Evolutionary conservation across 2,113 vertebrate genomes (phyloP), one percentile per base, ranked within the genome.

Genomic region (Acanthochromis polyacanthus): DNA sequence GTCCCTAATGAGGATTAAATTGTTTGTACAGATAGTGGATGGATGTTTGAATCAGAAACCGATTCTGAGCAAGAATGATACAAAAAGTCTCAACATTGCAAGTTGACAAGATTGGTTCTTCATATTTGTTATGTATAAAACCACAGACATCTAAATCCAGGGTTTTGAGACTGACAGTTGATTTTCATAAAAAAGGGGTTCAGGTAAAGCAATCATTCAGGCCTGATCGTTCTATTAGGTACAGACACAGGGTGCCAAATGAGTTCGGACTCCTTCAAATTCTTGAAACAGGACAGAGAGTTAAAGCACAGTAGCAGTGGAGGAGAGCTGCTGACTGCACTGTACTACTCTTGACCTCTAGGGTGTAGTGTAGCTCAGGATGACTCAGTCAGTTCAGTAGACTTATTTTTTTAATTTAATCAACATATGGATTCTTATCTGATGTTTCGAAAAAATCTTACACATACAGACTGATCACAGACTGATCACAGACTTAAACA

Each of bases 311-410:
- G 50, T 20, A 7, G 15, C 28, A 43, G 28, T 16, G 30, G 30
- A 30, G 30, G 30, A 32, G 4, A 3, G 23, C 19, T 23, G 46
- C 14, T 23, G 46, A 28, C 32, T 71, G 16, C 3, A 0, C 23
- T 23, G 4, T 69, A 10, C 43, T 22, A 1, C 2, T 61, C 10
- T 17, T 23, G 46, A 53, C 82, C 78, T 58, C 50, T 59, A 82
- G 78, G 65, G 59, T 19, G 81, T 15, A 90, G 67, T 76, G 20
- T 52, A 30, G 72, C 75, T 77, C 72, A 82, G 32, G 25, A 23
- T 20, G 11, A 60, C 14, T 5, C 5, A 20, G 1, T 6, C 15
- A 4, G 7, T 64, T 71, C 57, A 14, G 60, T 14, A 52, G 55
- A 43, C 12, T 3, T 51, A 10, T 2, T 32, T 14, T 60, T 64